A percentile compares a stretch with the other conserved stretches of the same genome.
phyloP scores from a whole-genome alignment of 2,113 vertebrate species.

The Cathartes aura region DNA sequence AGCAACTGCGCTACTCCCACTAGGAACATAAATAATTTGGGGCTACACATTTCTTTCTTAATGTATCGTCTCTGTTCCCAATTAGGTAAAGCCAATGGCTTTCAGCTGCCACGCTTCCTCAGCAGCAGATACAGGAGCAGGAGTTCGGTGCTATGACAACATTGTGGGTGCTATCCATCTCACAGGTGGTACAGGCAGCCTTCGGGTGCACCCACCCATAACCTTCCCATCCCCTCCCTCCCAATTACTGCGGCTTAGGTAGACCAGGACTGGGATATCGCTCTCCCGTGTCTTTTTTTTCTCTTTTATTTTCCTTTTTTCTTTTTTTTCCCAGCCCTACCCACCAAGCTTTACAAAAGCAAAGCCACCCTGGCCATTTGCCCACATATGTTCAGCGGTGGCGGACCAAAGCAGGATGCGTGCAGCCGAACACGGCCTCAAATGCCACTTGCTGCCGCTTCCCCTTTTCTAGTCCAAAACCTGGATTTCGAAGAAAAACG shows the following conservation, averaged over 20 bases:
- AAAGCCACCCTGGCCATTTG: not conserved
- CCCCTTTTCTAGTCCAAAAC: not conserved
- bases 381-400: not conserved
- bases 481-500: not conserved
- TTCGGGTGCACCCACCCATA: not conserved
- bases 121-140: not conserved
- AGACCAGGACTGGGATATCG: rapidly evolving
- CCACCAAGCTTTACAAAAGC: not conserved
- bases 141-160: conserved; percentile 35
- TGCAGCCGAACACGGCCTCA: not conserved
- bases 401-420: not conserved
- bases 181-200: not conserved
- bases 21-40: conserved; percentile 18
- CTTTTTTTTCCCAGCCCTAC: not conserved
- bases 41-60: not conserved
- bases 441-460: rapidly evolving
- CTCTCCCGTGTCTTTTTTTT: not conserved
- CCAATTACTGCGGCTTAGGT: not conserved
- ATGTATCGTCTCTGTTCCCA: not conserved
- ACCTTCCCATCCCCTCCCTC: not conserved
- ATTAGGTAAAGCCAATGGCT: not conserved
- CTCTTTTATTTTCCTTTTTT: too few species aligned
- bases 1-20: not conserved
- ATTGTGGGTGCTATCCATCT: not conserved
- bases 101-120: not conserved